A percentile compares a stretch with the other conserved stretches of the same genome.
Conservation (phyloP, 2,888 invertebrate genomes). For the Melinopterus prodromus region DNA sequence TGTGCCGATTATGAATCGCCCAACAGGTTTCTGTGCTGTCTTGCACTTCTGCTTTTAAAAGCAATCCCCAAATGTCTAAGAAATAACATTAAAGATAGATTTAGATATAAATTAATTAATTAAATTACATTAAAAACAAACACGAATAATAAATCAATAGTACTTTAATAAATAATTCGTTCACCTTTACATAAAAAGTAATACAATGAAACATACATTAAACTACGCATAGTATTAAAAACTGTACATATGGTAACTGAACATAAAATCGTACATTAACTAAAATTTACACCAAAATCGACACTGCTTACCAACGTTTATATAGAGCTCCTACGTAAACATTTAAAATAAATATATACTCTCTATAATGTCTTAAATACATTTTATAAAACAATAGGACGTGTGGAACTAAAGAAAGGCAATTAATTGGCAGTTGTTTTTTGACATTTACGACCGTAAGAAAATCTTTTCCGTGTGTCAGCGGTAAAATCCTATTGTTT, state of each 20-base stretch:
- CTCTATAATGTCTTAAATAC: background rate
- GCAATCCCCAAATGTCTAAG: too few relatives aligned
- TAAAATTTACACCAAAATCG: conserved; percentile 4
- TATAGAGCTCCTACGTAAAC: conserved; percentile 4
- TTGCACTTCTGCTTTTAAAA: too few relatives aligned
- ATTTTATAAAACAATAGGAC: conserved; percentile 16
- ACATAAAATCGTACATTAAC: background rate
- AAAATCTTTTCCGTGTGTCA: background rate
- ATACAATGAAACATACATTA: background rate
- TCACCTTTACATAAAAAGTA: background rate
- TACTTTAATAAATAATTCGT: background rate
- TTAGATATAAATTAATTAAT: too few relatives aligned
- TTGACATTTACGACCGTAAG: background rate
- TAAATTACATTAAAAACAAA: background rate
- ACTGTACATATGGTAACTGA: conserved; percentile 4
- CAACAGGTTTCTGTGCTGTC: too few relatives aligned
- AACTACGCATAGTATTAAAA: background rate
- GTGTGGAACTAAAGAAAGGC: conserved; percentile 12
- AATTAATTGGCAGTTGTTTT: conserved; percentile 21
- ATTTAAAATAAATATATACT: background rate
- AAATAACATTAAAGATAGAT: too few relatives aligned
- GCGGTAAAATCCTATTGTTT: conserved; percentile 6
- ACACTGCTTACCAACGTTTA: background rate
- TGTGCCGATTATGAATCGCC: too few relatives aligned
- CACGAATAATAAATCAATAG: background rate